phyloP scores from a whole-genome alignment of 2,888 invertebrate genomes.

The Dicranocentrus wangi region DNA sequence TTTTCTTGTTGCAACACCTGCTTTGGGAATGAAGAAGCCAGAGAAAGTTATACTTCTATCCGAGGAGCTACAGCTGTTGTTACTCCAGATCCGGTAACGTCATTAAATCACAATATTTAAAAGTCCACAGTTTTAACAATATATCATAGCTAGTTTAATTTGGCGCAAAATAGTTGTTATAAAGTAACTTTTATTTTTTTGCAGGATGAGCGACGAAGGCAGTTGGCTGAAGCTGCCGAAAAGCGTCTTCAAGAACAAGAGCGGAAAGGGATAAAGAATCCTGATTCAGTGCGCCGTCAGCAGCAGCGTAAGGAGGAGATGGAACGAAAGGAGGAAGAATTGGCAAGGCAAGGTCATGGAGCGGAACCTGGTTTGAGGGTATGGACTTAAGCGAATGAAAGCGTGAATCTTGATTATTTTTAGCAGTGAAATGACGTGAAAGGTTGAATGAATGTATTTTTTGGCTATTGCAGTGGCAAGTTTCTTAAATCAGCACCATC shows the following conservation, averaged over 20 bases:
- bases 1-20: slow-evolving; percentile 35
- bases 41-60: slow-evolving; percentile 49
- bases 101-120: too few relatives aligned
- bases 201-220: slow-evolving; percentile 65
- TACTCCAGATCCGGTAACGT: slow-evolving; percentile 56
- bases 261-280: slow-evolving; percentile 63
- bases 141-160: background rate
- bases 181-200: background rate
- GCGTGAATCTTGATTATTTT: background rate
- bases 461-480: slow-evolving; percentile 38
- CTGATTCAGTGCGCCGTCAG: slow-evolving; percentile 61
- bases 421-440: too few relatives aligned
- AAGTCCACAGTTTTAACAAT: background rate
- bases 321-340: slow-evolving; percentile 48
- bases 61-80: slow-evolving; percentile 14
- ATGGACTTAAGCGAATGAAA: background rate
- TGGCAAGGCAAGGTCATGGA: slow-evolving; percentile 20
- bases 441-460: background rate
- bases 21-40: slow-evolving; percentile 15
- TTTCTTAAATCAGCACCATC: slow-evolving; percentile 11
- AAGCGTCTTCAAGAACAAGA: slow-evolving; percentile 63
- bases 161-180: background rate
- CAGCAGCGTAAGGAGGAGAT: slow-evolving; percentile 54
- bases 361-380: slow-evolving; percentile 41
- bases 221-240: slow-evolving; percentile 68